phyloP scores from a whole-genome alignment of 2,797 vertebrate species.

The Mastacembelus armatus region DNA sequence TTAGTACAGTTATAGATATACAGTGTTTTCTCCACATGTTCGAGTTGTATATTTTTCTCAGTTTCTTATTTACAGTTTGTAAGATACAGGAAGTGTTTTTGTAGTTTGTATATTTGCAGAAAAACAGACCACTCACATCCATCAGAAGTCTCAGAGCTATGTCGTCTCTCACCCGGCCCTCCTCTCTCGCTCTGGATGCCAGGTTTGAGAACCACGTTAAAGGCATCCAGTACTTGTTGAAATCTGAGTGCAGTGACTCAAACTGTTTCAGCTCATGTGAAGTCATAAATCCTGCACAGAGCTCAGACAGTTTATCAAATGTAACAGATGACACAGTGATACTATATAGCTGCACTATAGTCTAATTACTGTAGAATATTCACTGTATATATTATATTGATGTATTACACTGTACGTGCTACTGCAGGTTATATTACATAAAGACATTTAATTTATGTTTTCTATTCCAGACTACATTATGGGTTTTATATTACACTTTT shows the following conservation, averaged over 20 bases:
- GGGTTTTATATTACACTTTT: too few species aligned
- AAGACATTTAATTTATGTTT: too few species aligned
- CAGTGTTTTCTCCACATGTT: neutral
- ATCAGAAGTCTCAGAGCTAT: slow-evolving; percentile 90
- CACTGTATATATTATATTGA: too few species aligned
- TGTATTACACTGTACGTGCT: too few species aligned
- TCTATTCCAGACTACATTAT: too few species aligned
- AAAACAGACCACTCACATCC: slow-evolving; percentile 80
- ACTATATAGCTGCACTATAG: too few species aligned
- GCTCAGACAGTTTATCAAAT: neutral
- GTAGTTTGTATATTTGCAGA: neutral
- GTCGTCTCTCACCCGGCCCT: slow-evolving; percentile 87
- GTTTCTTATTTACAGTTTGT: neutral
- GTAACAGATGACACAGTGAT: neutral
- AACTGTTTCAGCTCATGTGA: slow-evolving; percentile 85
- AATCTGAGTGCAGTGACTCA: slow-evolving; percentile 89
- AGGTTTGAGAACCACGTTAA: slow-evolving; percentile 92
- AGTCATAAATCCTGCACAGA: slow-evolving; percentile 88
- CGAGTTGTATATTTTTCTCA: neutral
- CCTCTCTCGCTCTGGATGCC: slow-evolving; percentile 85
- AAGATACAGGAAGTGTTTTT: neutral
- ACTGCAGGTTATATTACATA: too few species aligned
- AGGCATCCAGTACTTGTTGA: slow-evolving; percentile 96
- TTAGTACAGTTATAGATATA: neutral
- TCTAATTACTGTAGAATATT: too few species aligned